Evolutionary conservation across 2,797 vertebrate species (phyloP).

Genomic region (Darevskia nairensis): DNA sequence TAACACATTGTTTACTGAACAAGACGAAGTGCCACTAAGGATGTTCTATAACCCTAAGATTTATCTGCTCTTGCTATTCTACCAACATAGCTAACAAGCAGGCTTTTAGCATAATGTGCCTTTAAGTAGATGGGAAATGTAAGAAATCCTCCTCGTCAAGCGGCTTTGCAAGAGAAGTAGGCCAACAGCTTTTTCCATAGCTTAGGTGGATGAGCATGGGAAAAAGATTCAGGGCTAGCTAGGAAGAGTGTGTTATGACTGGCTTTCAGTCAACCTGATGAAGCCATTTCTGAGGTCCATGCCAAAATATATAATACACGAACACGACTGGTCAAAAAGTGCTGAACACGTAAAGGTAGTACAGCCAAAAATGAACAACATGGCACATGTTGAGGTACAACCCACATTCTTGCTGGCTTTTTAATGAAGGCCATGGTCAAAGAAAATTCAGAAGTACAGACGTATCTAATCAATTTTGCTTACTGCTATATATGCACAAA

Average conservation of each 20-base stretch:
- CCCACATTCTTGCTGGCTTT: not conserved
- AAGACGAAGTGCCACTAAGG: not conserved
- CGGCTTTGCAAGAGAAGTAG: not conserved
- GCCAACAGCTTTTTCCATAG: not conserved
- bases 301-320: constrained; percentile 1
- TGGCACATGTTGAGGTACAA: not conserved
- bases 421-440: not conserved
- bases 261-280: not conserved
- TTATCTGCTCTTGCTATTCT: not conserved
- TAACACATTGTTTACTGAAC: not conserved
- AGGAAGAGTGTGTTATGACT: not conserved
- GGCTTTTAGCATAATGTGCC: not conserved
- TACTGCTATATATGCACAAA: not conserved
- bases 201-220: not conserved
- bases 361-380: not conserved
- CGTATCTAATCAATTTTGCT: not conserved
- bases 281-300: not conserved
- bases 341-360: not conserved
- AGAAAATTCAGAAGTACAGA: not conserved
- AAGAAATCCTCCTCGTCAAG: not conserved
- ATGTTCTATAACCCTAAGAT: not conserved
- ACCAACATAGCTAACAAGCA: not conserved
- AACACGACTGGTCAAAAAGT: not conserved
- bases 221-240: not conserved
- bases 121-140: not conserved